A percentile compares a stretch with the other conserved stretches of the same genome.
Conservation (phyloP, 2,888 invertebrate genomes). For the Poecilus cupreus region DNA sequence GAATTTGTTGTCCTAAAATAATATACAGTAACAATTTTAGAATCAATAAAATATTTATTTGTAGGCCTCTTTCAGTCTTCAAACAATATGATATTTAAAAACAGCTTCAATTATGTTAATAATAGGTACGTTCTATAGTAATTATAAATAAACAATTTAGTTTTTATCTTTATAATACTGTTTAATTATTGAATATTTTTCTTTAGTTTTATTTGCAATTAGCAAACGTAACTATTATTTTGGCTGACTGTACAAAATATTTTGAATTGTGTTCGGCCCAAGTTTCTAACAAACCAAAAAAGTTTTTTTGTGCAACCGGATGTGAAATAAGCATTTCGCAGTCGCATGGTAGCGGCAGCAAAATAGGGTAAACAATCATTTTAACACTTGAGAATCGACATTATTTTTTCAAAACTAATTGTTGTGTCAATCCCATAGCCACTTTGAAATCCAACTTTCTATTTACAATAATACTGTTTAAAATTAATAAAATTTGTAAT, state of each 20-base stretch:
- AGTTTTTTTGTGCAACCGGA: no score
- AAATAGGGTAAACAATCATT: no score
- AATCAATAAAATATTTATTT: conserved; percentile 46
- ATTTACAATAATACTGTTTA: no score
- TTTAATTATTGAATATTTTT: neutral
- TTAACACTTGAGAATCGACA: no score
- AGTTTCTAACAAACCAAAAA: neutral
- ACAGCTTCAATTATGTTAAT: neutral
- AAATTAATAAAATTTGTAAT: no score
- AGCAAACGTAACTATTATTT: conserved; percentile 28
- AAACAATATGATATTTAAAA: conserved; percentile 31
- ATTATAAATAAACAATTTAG: neutral
- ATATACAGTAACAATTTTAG: conserved; percentile 27
- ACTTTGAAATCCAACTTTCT: no score
- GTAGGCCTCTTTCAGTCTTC: conserved; percentile 55
- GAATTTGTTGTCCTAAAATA: conserved; percentile 32
- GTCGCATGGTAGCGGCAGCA: no score
- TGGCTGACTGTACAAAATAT: no score
- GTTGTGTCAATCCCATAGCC: no score
- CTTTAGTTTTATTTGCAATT: neutral
- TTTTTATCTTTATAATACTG: conserved; percentile 10
- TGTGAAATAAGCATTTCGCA: no score
- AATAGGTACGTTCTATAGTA: conserved; percentile 14
- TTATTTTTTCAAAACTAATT: no score
- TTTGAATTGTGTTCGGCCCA: neutral